Percentiles rank a stretch among this genome's conserved stretches.
Evolutionary conservation across 1,140 invertebrate genomes (phyloP).

Genomic region (Drosophila yakuba): DNA sequence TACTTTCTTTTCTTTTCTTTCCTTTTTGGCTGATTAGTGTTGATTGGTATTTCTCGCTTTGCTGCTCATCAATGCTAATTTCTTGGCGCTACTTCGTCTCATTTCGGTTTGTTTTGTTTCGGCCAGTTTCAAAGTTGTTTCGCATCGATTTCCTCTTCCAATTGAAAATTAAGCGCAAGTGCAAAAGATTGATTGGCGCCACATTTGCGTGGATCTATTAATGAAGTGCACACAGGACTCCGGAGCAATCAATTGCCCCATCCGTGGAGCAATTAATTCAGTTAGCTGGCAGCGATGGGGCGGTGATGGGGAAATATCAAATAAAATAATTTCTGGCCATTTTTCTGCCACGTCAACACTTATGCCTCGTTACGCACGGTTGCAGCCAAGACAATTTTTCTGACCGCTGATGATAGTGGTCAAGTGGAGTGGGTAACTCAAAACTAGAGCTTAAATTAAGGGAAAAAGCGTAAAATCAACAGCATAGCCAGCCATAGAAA

Average conservation of each 20-base stretch:
- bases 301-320: slow-evolving; percentile 59
- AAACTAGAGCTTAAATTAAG: slow-evolving; percentile 54
- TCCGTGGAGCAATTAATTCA: slow-evolving; percentile 61
- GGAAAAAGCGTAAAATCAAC: slow-evolving; percentile 59
- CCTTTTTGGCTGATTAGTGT: slow-evolving; percentile 78
- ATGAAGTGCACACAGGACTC: slow-evolving; percentile 59
- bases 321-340: slow-evolving; percentile 71
- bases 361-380: slow-evolving; percentile 75
- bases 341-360: slow-evolving; percentile 83
- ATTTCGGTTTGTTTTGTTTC: slow-evolving; percentile 21
- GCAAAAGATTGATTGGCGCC: slow-evolving; percentile 79
- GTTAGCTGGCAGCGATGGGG: slow-evolving; percentile 41
- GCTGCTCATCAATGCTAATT: slow-evolving; percentile 84
- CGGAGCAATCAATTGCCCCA: slow-evolving; percentile 56
- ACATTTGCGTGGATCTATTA: slow-evolving; percentile 68
- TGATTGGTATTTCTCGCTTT: slow-evolving; percentile 83
- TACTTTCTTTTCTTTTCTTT: background rate
- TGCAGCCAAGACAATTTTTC: slow-evolving; percentile 28
- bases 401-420: slow-evolving; percentile 28
- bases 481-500: slow-evolving; percentile 12
- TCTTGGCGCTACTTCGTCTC: slow-evolving; percentile 43
- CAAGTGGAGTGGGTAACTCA: slow-evolving; percentile 15
- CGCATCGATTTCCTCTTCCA: slow-evolving; percentile 18
- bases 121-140: slow-evolving; percentile 53
- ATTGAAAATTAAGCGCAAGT: slow-evolving; percentile 69